phyloP scores from a whole-genome alignment of 2,797 vertebrate species.

The Crocodylus rhombifer region DNA sequence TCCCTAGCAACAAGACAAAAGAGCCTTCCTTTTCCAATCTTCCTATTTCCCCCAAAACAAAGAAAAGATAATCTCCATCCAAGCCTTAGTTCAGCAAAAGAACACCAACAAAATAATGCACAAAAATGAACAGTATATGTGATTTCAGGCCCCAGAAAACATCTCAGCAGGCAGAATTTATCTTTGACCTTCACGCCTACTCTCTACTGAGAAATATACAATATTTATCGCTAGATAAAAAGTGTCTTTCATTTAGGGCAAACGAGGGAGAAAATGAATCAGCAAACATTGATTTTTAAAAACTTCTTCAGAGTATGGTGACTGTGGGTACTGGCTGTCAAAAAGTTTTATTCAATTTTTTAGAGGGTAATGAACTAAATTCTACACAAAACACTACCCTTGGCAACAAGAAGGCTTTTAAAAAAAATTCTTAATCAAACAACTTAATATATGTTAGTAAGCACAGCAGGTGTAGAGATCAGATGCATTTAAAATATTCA shows the following conservation, averaged over 20 bases:
- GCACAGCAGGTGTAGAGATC: slow-evolving; percentile 34
- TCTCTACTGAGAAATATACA: slow-evolving; percentile 17
- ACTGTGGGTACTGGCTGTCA: neutral
- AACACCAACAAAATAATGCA: slow-evolving; percentile 48
- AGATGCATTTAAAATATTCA: slow-evolving; percentile 55
- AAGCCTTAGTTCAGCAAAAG: slow-evolving; percentile 44
- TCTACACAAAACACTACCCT: neutral
- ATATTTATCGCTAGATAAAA: slow-evolving; percentile 30
- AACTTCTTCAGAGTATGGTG: neutral
- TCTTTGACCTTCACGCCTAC: slow-evolving; percentile 50
- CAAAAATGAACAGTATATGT: slow-evolving; percentile 56
- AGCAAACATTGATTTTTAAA: neutral
- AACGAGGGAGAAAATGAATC: slow-evolving; percentile 26
- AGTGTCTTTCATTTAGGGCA: slow-evolving; percentile 27
- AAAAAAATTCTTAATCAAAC: slow-evolving; percentile 29
- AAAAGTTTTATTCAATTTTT: neutral
- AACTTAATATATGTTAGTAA: neutral
- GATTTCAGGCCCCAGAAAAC: slow-evolving; percentile 53
- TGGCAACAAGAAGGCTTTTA: slow-evolving; percentile 15
- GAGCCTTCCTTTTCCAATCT: slow-evolving; percentile 23
- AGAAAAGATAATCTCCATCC: slow-evolving; percentile 32
- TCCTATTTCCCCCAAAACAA: slow-evolving; percentile 17
- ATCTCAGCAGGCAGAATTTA: slow-evolving; percentile 43
- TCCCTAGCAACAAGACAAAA: neutral
- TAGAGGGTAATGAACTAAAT: neutral